Percentiles rank a stretch among this genome's conserved stretches.
phyloP scores from a whole-genome alignment of 2,888 invertebrate species.

The Vandiemenella viatica region DNA sequence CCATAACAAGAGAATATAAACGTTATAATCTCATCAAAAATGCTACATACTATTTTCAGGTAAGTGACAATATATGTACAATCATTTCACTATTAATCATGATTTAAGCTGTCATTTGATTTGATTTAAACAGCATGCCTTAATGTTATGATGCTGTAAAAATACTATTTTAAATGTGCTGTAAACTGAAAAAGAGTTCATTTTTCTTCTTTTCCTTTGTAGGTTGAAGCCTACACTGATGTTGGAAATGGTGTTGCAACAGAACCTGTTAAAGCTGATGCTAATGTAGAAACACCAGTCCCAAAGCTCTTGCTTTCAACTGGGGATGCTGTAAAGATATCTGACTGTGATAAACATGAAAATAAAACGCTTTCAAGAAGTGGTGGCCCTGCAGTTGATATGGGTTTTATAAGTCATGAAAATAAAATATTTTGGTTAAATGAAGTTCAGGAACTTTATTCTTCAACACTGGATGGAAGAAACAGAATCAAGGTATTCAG shows the following conservation, averaged over 20 bases:
- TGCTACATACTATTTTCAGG: slow-evolving; percentile 52
- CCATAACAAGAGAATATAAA: slow-evolving; percentile 39
- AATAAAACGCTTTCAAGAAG: slow-evolving; percentile 39
- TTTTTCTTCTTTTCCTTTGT: slow-evolving; percentile 19
- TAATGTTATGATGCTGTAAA: no score
- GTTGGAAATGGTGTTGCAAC: slow-evolving; percentile 61
- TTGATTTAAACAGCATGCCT: no score
- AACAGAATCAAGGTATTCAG: slow-evolving; percentile 23
- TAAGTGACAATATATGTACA: slow-evolving; percentile 22
- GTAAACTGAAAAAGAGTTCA: neutral
- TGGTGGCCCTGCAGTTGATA: slow-evolving; percentile 51
- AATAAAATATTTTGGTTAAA: slow-evolving; percentile 71
- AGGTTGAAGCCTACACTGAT: slow-evolving; percentile 68
- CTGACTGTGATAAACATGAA: slow-evolving; percentile 58
- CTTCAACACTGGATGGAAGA: slow-evolving; percentile 39
- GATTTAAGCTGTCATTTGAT: no score
- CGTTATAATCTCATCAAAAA: slow-evolving; percentile 40
- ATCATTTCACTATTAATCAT: neutral
- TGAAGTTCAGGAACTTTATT: slow-evolving; percentile 52
- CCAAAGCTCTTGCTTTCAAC: slow-evolving; percentile 64
- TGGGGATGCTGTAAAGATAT: slow-evolving; percentile 51
- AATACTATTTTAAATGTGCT: no score
- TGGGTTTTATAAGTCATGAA: slow-evolving; percentile 52
- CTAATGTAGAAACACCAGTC: slow-evolving; percentile 58
- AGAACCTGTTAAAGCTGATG: slow-evolving; percentile 44